Evolutionary conservation across 2,797 vertebrate genomes (phyloP), one percentile per base, ranked within the genome.

Genomic region (Paedocypris micromegethes): DNA sequence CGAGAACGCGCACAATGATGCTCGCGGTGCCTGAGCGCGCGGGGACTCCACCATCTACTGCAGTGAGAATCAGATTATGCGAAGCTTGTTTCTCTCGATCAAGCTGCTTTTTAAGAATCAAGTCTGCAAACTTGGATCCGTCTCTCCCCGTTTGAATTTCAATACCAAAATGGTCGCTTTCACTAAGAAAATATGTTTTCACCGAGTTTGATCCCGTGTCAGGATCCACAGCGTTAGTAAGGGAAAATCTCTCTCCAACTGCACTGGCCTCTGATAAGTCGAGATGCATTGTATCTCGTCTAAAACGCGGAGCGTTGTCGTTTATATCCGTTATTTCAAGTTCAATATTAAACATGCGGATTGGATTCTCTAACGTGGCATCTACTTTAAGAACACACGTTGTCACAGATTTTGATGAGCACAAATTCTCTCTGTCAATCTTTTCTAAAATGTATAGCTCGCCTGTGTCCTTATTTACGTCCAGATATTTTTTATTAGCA

Each of bases 321-420:
- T 88, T 90, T n/a, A 86, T 77, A 41, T 89, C 87, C 3, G 3
- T 69, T 39, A 89, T 76, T 47, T 88, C 84, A 0, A 88, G 70
- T 61, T 86, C 72, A 3, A 88, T 64, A 0, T 46, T 65, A 3
- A 83, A 83, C 4, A 87, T n/a, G n/a, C 85, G 60, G 37, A 85
- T 51, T 4, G 81, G 75, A 0, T 82, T 83, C 39, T 84, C 82
- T 9, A 81, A 49, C 0, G 83, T 77, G 1, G 78, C 72, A 43
- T 88, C 88, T 49, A 86, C 67, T 42, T 82, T 85, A 8, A 90
- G 53, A 3, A 81, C 56, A 6, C 88, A 90, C 0, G 72, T 68
- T 46, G 70, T 70, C 2, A 3, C 61, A 4, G 70, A 60, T 58
- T 79, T 80, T 0, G 52, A n/a, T 4, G 6, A 1, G 5, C 79